Evolutionary conservation across 2,797 vertebrate genomes (phyloP), one percentile per base, ranked within the genome.

Genomic region (Mormyrus proboscirostris): DNA sequence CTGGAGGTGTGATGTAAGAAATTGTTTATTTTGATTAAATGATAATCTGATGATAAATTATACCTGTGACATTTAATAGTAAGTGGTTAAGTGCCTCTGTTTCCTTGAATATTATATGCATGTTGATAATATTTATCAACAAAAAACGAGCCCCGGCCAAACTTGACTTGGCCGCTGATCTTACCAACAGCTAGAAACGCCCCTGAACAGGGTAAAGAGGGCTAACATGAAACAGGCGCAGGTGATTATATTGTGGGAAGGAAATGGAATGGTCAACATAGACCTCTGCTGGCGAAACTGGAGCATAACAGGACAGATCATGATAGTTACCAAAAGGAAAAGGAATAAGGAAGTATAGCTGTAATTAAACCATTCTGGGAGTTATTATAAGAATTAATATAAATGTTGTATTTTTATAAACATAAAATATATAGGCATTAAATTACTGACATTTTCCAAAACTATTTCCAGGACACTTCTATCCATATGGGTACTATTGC

Each of bases 401-500:
- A 69, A 69, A 29, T 69, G 25, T 69, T 69, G 1, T 69, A 69
- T 69, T 69, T 69, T 69, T 69, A 29, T 69, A 69, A 29, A 29
- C 10, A 4, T 33, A 69, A 33, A 33, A 69, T 29, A 33, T 69
- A 69, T 29, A 33, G 62, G 3, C 9, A 69, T 69, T 33, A 69
- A 69, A 12, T 9, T 69, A 25, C 22, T 65, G 22, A 65, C 8
- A 29, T 69, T 69, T 69, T 69, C 9, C 25, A 69, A 4, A 22
- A 2, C 29, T 57, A 51, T 38, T 90, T 57, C 9, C 41, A 94
- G 93, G 49, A 25, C n/a, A 47, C 1, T 92, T 95, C 8, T 95
- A 95, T 85, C 88, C 86, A 88, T 90, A 83, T 88, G 87, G 90
- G 41, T 0, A 0, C 82, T 5, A 0, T 19, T 41, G 3, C 47